Conservation (phyloP, 2,888 invertebrate species). For the Lathronympha strigana region DNA sequence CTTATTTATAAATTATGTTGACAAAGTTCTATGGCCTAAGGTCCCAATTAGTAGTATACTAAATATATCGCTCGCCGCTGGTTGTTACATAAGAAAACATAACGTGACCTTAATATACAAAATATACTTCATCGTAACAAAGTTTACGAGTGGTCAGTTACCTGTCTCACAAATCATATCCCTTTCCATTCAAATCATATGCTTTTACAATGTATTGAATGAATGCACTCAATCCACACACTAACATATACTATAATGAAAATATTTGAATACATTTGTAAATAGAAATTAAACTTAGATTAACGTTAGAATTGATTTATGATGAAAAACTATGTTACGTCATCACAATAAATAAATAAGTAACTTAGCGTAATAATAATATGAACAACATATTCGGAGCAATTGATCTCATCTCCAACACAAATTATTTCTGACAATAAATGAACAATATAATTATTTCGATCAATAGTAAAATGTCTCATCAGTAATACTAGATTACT, state of each 20-base stretch:
- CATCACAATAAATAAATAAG: conserved; percentile 54
- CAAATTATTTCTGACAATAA: background rate
- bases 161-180: no score
- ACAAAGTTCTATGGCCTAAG: no score
- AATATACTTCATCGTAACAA: no score
- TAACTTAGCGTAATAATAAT: conserved; percentile 45
- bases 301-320: conserved; percentile 21
- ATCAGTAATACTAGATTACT: background rate
- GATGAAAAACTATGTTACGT: conserved; percentile 37
- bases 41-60: no score
- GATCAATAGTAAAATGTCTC: background rate
- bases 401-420: background rate
- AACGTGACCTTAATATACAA: no score
- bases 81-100: no score
- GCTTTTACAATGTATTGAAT: background rate
- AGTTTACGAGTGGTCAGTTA: no score
- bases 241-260: background rate
- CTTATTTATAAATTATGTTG: no score
- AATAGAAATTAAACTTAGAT: conserved; percentile 29
- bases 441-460: background rate
- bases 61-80: no score
- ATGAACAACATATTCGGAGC: conserved; percentile 32
- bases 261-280: conserved; percentile 17
- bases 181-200: background rate
- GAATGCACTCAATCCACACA: conserved; percentile 4